These are phyloP conservation scores for Ischnura elegans DNA, from an alignment of 2,888 invertebrate genomes.

Conservation along the genomic window DNA sequence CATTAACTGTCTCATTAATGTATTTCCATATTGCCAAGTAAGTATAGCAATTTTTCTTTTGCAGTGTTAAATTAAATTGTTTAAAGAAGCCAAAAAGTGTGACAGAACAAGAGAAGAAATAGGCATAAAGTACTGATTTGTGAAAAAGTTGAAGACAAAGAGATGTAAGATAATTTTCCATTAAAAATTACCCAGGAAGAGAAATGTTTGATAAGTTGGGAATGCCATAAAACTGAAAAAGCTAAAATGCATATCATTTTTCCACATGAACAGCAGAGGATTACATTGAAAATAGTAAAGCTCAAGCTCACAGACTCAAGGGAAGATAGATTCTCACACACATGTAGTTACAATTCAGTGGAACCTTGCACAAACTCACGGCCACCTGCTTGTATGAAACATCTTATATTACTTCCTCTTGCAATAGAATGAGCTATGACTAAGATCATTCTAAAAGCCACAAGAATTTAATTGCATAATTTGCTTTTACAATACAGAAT, in stretches of 20 bases:
- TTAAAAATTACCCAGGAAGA: background rate
- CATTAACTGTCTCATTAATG: background rate
- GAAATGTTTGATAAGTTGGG: constrained; percentile 5
- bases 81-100: background rate
- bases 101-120: background rate
- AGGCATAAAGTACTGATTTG: background rate
- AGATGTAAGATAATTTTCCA: background rate
- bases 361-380: background rate
- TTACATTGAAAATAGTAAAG: background rate
- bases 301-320: constrained; percentile 8
- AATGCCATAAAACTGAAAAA: constrained; percentile 43
- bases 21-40: too few species aligned
- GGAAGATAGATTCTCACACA: background rate
- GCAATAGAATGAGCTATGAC: too few species aligned
- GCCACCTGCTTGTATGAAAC: background rate
- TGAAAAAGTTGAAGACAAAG: background rate
- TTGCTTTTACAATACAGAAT: too few species aligned
- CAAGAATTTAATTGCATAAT: too few species aligned
- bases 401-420: too few species aligned
- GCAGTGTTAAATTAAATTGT: background rate
- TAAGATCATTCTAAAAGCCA: too few species aligned
- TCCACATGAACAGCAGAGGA: background rate
- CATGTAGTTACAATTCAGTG: background rate
- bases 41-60: background rate
- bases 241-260: constrained; percentile 32